Percentiles rank a stretch among this genome's conserved stretches.
phyloP scores from a whole-genome alignment of 2,113 vertebrate species.

The Azemiops feae region DNA sequence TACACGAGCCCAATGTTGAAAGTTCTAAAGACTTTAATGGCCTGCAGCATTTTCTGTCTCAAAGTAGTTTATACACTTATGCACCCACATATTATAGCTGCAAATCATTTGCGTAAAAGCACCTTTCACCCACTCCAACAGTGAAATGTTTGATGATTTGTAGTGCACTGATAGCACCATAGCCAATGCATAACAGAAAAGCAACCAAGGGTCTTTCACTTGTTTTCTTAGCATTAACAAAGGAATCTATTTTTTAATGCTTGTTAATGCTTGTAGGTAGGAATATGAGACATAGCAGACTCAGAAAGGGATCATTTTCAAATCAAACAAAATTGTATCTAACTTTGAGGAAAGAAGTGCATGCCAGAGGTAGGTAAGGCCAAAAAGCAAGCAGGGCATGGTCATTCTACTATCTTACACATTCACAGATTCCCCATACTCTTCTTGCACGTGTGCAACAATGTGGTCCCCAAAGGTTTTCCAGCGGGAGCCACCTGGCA shows the following conservation, averaged over 20 bases:
- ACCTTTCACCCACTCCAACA: background rate
- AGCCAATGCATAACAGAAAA: background rate
- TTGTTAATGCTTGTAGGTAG: background rate
- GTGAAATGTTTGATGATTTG: background rate
- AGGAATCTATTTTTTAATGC: background rate
- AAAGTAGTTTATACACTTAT: background rate
- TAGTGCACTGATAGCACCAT: background rate
- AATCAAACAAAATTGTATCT: background rate
- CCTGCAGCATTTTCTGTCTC: background rate
- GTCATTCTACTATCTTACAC: background rate
- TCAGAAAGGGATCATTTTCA: background rate
- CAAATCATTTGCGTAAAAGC: background rate
- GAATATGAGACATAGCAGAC: background rate
- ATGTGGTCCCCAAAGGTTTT: background rate
- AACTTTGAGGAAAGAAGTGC: background rate
- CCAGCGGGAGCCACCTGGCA: background rate
- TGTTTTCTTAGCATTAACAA: background rate
- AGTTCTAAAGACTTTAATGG: background rate
- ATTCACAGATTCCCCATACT: background rate
- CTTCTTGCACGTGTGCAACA: background rate
- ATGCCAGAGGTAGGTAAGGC: background rate
- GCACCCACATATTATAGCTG: background rate
- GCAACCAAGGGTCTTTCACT: background rate
- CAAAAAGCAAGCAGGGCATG: background rate
- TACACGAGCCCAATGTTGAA: background rate